A percentile compares a stretch with the other conserved stretches of the same genome.
These are phyloP conservation scores for Cheilosia pagana DNA, from an alignment of 2,888 invertebrate species.

Conservation along the genomic window DNA sequence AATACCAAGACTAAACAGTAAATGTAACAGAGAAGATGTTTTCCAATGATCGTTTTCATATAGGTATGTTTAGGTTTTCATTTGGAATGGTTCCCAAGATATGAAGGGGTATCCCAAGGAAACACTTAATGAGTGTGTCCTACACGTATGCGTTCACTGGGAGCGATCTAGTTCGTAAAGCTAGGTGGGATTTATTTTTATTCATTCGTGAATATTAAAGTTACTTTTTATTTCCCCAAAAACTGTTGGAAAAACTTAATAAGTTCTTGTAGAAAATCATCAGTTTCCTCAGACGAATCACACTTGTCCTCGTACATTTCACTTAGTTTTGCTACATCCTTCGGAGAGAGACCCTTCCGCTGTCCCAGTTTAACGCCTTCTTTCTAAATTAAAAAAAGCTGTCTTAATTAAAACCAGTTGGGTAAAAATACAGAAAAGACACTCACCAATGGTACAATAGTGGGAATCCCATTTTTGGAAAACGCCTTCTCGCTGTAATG, in stretches of 20 bases:
- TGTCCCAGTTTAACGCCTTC: constrained; percentile 84
- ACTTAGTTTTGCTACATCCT: constrained; percentile 84
- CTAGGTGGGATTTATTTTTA: background rate
- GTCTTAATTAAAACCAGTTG: too few species aligned
- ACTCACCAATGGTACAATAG: constrained; percentile 86
- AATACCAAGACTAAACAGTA: background rate
- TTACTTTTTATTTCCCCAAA: constrained; percentile 26
- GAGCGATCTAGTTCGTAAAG: too few species aligned
- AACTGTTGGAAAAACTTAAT: constrained; percentile 68
- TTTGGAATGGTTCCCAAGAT: too few species aligned
- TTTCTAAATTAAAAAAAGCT: constrained; percentile 83
- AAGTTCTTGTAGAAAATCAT: constrained; percentile 57
- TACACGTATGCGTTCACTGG: too few species aligned
- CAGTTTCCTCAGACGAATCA: constrained; percentile 74
- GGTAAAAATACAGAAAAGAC: too few species aligned
- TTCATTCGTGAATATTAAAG: background rate
- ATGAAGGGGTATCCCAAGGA: too few species aligned
- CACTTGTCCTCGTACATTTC: constrained; percentile 84
- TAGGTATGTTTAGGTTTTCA: too few species aligned
- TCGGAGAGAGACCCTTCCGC: constrained; percentile 84
- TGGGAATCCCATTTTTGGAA: constrained; percentile 87
- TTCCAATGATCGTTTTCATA: too few species aligned
- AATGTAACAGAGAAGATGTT: too few species aligned
- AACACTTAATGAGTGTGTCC: too few species aligned
- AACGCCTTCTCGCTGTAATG: constrained; percentile 89